Evolutionary conservation across 1,140 invertebrate genomes (phyloP), one percentile per base, ranked within the genome.

Genomic region (Sitobion miscanthi): DNA sequence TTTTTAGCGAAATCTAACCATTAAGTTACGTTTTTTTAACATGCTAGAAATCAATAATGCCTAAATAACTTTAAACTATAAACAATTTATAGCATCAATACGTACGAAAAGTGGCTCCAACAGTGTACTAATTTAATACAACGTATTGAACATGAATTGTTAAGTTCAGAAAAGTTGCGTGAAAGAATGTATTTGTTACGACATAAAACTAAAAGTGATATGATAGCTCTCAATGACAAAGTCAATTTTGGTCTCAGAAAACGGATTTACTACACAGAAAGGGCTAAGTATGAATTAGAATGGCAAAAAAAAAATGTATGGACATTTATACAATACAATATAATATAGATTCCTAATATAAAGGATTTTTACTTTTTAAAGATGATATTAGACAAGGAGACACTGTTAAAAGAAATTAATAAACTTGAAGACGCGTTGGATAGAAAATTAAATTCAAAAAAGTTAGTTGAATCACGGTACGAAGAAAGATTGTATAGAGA

Each of bases 221-320:
- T 98, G 86, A 96, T 96, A 92, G 96, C 97, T 23, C 98, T 98
- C 95, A 96, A 97, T 93, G 97, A 98, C 93, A 96, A 96, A 30
- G 98, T 98, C 0, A 97, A 99, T 95, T 98, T 97, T 94, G 96
- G 96, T 93, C 96, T 98, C 94, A 96, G 97, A 20, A 96, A 97
- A 95, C 96, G 98, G 93, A 97, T 98, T 82, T 98, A 98, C 95
- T 97, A 98, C 94, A 98, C 97, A 11, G 97, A 97, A 94, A 96
- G 97, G 94, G 97, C 97, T 2, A 96, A 97, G 93, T 98, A 98
- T 94, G 98, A 99, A 95, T 95, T 98, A 25, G 96, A 98, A 93
- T 98, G 98, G 97, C 98, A 98, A 95, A 97, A 97, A 94, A 95
- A 96, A 94, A 98, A 98, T 95, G 97, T 97, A 94, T 94, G 95